Percentiles rank a stretch among this genome's conserved stretches.
phyloP scores from a whole-genome alignment of 2,888 invertebrate species.

The Unio delphinus region DNA sequence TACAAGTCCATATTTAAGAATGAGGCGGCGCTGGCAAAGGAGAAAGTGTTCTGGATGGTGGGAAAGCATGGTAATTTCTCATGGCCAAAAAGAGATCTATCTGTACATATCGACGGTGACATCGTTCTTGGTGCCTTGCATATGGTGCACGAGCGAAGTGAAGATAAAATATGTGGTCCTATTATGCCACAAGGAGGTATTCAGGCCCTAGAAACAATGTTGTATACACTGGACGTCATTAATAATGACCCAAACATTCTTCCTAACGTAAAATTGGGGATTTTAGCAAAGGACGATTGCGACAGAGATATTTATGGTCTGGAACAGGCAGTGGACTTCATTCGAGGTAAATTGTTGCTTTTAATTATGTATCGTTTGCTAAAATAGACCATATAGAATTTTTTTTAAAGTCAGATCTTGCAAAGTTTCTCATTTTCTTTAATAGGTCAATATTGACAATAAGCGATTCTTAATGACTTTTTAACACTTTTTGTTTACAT shows the following conservation, averaged over 20 bases:
- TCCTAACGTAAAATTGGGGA: slow-evolving; percentile 86
- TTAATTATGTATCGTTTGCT: no score
- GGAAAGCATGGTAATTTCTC: slow-evolving; percentile 58
- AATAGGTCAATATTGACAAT: no score
- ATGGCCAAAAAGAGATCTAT: slow-evolving; percentile 71
- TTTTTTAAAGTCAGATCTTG: no score
- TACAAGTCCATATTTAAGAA: no score
- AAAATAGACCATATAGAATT: no score
- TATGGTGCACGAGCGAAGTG: slow-evolving; percentile 92
- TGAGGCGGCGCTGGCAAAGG: slow-evolving; percentile 5
- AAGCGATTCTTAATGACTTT: no score
- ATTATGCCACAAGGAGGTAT: slow-evolving; percentile 91
- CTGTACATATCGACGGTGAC: slow-evolving; percentile 90
- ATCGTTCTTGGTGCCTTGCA: slow-evolving; percentile 91
- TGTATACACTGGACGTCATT: slow-evolving; percentile 88
- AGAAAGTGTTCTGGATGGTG: slow-evolving; percentile 27
- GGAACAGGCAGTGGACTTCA: slow-evolving; percentile 96
- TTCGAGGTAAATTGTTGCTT: slow-evolving; percentile 83
- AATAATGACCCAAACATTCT: slow-evolving; percentile 76
- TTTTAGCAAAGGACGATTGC: slow-evolving; percentile 93
- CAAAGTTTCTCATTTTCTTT: no score
- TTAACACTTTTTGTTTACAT: no score
- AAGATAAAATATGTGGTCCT: slow-evolving; percentile 89
- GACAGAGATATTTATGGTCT: slow-evolving; percentile 96
- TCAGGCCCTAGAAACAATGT: slow-evolving; percentile 90